Base-by-base conservation (phyloP, 1,140 invertebrate genomes). In the Bombus sylvicola region DNA sequence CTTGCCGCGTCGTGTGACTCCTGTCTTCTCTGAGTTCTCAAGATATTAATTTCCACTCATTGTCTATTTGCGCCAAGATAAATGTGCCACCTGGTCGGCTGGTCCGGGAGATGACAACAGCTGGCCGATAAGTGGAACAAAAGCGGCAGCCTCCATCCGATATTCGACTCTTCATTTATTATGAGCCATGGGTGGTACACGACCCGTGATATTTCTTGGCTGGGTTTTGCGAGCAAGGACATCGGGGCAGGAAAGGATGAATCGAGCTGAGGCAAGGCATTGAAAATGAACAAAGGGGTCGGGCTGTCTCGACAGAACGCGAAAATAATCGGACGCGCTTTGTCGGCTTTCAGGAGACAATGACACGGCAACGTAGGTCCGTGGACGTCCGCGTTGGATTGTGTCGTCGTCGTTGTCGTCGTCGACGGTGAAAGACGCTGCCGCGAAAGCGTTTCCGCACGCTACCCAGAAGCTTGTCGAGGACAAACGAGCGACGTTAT, bases 281-380 rank as follows among this genome's bases (percentile, higher is more conserved):
- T 88, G 57, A 64, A 31, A 66, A 6, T 47, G 76, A 81, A 88
- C 86, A 88, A 89, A 89, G 34, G 86, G 80, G 37, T 66, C 71
- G 69, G 72, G 71, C 77, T 82, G 59, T 64, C 88, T 79, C 41
- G 68, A 76, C 75, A 66, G 79, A 62, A 82, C 69, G 84, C 37
- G 83, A 88, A 89, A 89, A 88, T 88, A 89, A 89, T 88, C 87
- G 86, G 76, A 43, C 77, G 69, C 77, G 66, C 86, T 88, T 88
- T 81, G 82, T 89, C 79, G 66, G 47, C 62, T 22, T 59, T 71
- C 80, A 47, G 34, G 72, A 87, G 85, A 87, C 85, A 87, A 87
- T 80, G 82, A 77, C 69, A 53, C 64, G 64, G 64, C 5, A 6
- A 53, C 31, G 39, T 25, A 53, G 31, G 76, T 64, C 77, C 77